Conservation (phyloP, 2,888 invertebrate species). For the Geophilus truncorum region DNA sequence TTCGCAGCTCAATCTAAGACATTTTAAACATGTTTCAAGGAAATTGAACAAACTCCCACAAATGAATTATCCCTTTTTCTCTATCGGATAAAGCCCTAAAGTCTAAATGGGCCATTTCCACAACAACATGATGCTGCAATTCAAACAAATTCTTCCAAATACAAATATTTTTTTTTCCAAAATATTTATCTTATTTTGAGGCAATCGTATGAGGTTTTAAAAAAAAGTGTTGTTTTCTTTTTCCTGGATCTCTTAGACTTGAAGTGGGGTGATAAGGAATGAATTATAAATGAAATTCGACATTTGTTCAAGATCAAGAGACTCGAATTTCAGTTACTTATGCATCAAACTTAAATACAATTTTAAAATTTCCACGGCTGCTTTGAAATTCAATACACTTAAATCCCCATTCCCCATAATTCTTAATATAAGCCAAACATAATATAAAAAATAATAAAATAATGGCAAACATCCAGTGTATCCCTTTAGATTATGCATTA, state of each 20-base stretch:
- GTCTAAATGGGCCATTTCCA: not conserved
- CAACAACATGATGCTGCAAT: not conserved
- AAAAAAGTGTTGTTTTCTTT: too few species aligned
- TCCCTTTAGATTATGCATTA: too few species aligned
- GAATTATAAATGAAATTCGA: not conserved
- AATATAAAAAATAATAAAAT: too few species aligned
- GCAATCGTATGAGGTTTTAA: too few species aligned
- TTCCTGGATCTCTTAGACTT: not conserved
- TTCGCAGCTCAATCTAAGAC: constrained; percentile 3
- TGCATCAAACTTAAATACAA: not conserved
- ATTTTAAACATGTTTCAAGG: constrained; percentile 5
- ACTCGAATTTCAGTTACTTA: not conserved
- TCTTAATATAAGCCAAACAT: too few species aligned
- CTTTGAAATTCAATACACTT: not conserved
- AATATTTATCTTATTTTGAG: too few species aligned
- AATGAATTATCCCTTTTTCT: not conserved
- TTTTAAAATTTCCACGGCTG: not conserved
- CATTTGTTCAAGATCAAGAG: not conserved
- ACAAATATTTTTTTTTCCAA: not conserved
- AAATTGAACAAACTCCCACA: not conserved
- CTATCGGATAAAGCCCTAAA: not conserved
- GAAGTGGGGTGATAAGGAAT: not conserved
- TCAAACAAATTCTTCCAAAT: not conserved
- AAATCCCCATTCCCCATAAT: not conserved
- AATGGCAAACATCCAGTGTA: too few species aligned